A percentile compares a stretch with the other conserved stretches of the same genome.
phyloP scores from a whole-genome alignment of 1,140 invertebrate species.

The Onthophagus taurus region DNA sequence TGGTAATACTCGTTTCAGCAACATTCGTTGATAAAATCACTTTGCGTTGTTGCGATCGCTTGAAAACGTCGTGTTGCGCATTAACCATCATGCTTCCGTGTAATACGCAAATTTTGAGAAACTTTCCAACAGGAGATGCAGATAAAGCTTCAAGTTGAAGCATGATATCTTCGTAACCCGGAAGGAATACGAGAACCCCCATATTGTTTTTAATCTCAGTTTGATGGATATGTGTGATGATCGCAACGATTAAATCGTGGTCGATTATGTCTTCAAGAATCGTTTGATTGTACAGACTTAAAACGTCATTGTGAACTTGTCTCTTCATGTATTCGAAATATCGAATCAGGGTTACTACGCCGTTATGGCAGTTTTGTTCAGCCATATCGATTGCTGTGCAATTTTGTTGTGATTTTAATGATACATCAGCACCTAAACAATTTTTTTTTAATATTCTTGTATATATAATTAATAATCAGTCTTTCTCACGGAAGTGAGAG shows the following conservation, averaged over 20 bases:
- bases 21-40: slow-evolving; percentile 91
- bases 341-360: too few relatives aligned
- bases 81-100: slow-evolving; percentile 75
- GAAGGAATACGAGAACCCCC: slow-evolving; percentile 81
- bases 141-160: slow-evolving; percentile 61
- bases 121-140: slow-evolving; percentile 48
- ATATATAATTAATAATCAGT: too few relatives aligned
- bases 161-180: slow-evolving; percentile 92
- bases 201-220: slow-evolving; percentile 47
- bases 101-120: slow-evolving; percentile 57
- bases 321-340: too few relatives aligned
- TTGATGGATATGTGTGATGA: slow-evolving; percentile 58
- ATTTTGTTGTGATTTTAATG: slow-evolving; percentile 10
- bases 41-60: slow-evolving; percentile 53
- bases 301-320: not conserved
- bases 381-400: slow-evolving; percentile 2
- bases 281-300: slow-evolving; percentile 19
- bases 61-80: slow-evolving; percentile 75
- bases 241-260: slow-evolving; percentile 53
- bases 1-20: slow-evolving; percentile 88
- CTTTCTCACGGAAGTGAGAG: not conserved
- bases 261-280: slow-evolving; percentile 46
- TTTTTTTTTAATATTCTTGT: too few relatives aligned
- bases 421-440: slow-evolving; percentile 4
- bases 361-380: too few relatives aligned